Percentiles rank a stretch among this genome's conserved stretches.
These are phyloP conservation scores for Palaemon carinicauda DNA, from an alignment of 1,140 invertebrate species.

Conservation along the genomic window DNA sequence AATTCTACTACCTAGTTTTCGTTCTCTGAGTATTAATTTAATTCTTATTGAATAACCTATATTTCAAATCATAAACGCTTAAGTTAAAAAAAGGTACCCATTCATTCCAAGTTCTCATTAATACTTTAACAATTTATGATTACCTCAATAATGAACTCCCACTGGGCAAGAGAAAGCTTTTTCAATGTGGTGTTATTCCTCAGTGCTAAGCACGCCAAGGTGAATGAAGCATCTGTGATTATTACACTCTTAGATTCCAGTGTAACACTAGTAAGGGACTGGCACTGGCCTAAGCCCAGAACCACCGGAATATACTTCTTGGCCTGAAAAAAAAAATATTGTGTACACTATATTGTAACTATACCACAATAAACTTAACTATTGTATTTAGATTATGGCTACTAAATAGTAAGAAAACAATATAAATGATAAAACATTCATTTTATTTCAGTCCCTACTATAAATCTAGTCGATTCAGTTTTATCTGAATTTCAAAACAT, in stretches of 20 bases:
- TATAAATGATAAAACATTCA: too few species aligned
- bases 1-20: too few species aligned
- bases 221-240: slow-evolving; percentile 42
- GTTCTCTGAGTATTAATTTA: too few species aligned
- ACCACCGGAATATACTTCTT: slow-evolving; percentile 53
- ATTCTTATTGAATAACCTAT: too few species aligned
- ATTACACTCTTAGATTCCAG: slow-evolving; percentile 38
- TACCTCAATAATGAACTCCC: slow-evolving; percentile 54
- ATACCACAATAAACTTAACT: too few species aligned
- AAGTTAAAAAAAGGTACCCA: too few species aligned
- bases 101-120: not conserved
- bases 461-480: too few species aligned
- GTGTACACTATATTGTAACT: not conserved
- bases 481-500: too few species aligned
- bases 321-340: not conserved
- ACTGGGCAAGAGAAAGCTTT: slow-evolving; percentile 40
- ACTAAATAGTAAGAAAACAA: too few species aligned
- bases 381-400: too few species aligned
- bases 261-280: slow-evolving; percentile 33
- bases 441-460: too few species aligned
- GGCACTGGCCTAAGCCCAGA: slow-evolving; percentile 50
- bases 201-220: slow-evolving; percentile 51
- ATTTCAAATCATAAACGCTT: too few species aligned
- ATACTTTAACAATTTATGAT: not conserved
- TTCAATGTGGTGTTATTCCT: slow-evolving; percentile 47